These are phyloP conservation scores for Bombycilla garrulus DNA, from an alignment of 2,113 vertebrate genomes.

Conservation along the genomic window DNA sequence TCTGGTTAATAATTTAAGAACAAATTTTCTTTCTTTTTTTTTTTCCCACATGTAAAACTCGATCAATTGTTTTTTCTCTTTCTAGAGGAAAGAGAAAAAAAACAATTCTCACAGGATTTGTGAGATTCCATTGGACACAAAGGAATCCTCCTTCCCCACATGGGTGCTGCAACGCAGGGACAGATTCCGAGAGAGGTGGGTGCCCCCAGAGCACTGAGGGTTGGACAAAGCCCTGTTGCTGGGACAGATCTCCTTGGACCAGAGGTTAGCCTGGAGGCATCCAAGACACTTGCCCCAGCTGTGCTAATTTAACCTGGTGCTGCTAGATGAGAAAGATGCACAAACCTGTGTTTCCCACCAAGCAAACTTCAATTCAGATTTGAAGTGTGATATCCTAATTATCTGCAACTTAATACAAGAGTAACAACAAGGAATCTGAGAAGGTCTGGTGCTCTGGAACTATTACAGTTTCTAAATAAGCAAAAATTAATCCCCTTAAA, in stretches of 20 bases:
- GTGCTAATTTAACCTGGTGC: background rate
- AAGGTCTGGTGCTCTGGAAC: background rate
- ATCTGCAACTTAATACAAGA: background rate
- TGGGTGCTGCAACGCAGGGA: background rate
- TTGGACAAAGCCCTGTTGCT: background rate
- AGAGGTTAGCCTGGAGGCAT: background rate
- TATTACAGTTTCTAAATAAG: background rate
- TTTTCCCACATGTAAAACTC: background rate
- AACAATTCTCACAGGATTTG: background rate
- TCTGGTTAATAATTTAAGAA: background rate
- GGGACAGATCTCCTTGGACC: background rate
- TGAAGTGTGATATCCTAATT: background rate
- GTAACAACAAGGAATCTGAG: background rate
- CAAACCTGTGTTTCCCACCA: background rate
- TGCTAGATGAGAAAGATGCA: background rate
- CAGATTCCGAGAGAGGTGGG: background rate
- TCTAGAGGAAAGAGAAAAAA: too few species aligned
- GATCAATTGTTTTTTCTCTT: background rate
- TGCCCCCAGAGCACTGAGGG: accelerated
- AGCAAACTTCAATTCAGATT: background rate
- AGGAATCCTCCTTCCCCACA: background rate
- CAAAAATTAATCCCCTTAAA: background rate
- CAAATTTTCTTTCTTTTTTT: background rate
- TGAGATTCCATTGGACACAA: background rate
- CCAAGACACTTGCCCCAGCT: background rate